Evolutionary conservation across 2,888 invertebrate genomes (phyloP), one percentile per base, ranked within the genome.

Genomic region (Tortrix viridana): DNA sequence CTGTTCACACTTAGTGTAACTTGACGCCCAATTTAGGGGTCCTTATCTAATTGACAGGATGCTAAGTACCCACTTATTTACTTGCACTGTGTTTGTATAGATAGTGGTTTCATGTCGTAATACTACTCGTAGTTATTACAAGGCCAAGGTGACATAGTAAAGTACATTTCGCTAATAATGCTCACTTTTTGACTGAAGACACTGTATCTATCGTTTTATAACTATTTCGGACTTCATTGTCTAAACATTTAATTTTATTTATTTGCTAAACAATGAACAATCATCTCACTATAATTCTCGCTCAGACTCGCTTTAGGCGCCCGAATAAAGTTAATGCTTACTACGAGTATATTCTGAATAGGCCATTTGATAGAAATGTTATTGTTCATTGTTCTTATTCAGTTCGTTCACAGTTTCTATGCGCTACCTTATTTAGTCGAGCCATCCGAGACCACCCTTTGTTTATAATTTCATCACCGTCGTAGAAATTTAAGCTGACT

Each of bases 401-500:
- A 52, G 60, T 75, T 81, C 80, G 77, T 81, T 82, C 67, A 67
- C 72, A 77, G 82, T 83, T 41, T 76, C 77, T 69, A 72, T 67
- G 67, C 66, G 69, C 73, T 75, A 74, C 77, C 75, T 81, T 81
- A 84, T 82, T 84, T 77, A 83, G 79, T 71, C 66, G 72, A 67
- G 64, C 73, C 80, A 74, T 82, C 77, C 78, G 76, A 70, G 72
- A 68, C 68, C 65, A 68, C 66, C 80, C 76, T 80, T 85, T 83
- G 84, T 82, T 74, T 75, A 74, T 74, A 71, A 71, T 76, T 78
- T 78, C 78, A 80, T 83, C 80, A 73, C 73, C 72, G 71, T 9
- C 19, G 38, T 57, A 56, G 38, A 41, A 52, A 57, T 57, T 57
- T 62, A 50, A 46, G 38, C 14, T 38, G 38, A 47, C 5, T 16